phyloP scores from a whole-genome alignment of 1,140 invertebrate species.

The Bilobella aurantiaca region DNA sequence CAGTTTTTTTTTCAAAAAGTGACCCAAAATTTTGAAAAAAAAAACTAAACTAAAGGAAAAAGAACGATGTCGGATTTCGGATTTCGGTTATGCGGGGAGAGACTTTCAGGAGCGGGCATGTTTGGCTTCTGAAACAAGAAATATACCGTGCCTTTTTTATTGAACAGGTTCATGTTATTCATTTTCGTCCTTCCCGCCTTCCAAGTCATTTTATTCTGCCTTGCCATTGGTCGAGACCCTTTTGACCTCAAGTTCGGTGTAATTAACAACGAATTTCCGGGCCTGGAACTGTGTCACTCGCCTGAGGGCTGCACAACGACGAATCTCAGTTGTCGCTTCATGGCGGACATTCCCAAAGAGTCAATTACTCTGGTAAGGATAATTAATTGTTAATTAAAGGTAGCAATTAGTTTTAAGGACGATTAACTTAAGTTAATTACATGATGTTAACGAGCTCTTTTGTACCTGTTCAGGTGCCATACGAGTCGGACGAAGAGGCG shows the following conservation, averaged over 20 bases:
- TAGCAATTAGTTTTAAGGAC: neutral
- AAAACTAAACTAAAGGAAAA: too few species aligned
- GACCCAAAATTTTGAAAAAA: neutral
- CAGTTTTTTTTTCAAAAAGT: too few species aligned
- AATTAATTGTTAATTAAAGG: neutral
- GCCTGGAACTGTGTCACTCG: constrained; percentile 42
- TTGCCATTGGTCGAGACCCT: constrained; percentile 84
- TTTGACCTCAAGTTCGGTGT: constrained; percentile 70
- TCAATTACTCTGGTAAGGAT: constrained; percentile 23
- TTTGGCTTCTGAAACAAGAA: too few species aligned
- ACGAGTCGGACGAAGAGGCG: constrained; percentile 51
- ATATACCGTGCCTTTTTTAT: too few species aligned
- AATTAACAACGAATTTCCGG: constrained; percentile 68
- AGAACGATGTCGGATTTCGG: too few species aligned
- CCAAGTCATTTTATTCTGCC: constrained; percentile 89
- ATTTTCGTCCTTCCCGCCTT: constrained; percentile 82
- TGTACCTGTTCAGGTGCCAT: constrained; percentile 54
- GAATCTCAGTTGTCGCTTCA: constrained; percentile 62
- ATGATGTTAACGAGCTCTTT: neutral
- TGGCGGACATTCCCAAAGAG: constrained; percentile 49
- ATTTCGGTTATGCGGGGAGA: too few species aligned
- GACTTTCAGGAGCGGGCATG: too few species aligned
- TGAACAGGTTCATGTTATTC: constrained; percentile 71
- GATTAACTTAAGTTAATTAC: too few species aligned
- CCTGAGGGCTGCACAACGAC: constrained; percentile 54